Base-by-base conservation (phyloP, 2,113 vertebrate genomes). In the Xiphophorus hellerii region DNA sequence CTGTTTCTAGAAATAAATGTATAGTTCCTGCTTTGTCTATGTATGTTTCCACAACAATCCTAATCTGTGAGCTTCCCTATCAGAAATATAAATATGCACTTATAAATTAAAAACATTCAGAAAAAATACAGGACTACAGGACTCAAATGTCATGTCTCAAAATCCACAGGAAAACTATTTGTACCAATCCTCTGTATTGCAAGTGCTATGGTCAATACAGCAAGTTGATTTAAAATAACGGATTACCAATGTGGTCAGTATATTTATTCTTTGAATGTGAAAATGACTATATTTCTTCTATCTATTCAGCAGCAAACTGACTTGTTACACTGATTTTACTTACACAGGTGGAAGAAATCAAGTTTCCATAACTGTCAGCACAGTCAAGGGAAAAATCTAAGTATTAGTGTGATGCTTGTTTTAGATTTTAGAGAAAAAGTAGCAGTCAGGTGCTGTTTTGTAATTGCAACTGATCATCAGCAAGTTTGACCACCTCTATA, bases 81-180 rank as follows among this genome's bases (percentile, higher is more conserved):
- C 63, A 65, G 11, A 20, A 10, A 54, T 66, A 74, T 66, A 66
- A 51, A 71, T 69, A 61, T 0, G 22, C 28, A 69, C 71, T 75
- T 60, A 73, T 72, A 69, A 77, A 82, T 63, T 74, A 62, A 78
- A 28, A 37, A 27, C 29, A 80, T 28, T 51, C 72, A 77, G 29
- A 76, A 48, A 68, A 37, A 35, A 35, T 69, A 73, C n/a, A n/a
- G n/a, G n/a, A n/a, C n/a, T n/a, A 42, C n/a, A 82, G 51, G 65
- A 71, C 30, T 69, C 70, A 76, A 62, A 66, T 63, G 3, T 51
- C n/a, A 2, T 48, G 17, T 48, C 14, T 48, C 5, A 66, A 25
- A 66, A 66, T 25, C 25, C 25, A 25, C 14, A 37, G 3, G n/a
- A 54, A 27, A n/a, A 25, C 22, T n/a, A 44, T 61, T 64, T 78